A percentile compares a stretch with the other conserved stretches of the same genome.
These are phyloP conservation scores for Uria lomvia DNA, from an alignment of 2,113 vertebrate species.

Conservation along the genomic window DNA sequence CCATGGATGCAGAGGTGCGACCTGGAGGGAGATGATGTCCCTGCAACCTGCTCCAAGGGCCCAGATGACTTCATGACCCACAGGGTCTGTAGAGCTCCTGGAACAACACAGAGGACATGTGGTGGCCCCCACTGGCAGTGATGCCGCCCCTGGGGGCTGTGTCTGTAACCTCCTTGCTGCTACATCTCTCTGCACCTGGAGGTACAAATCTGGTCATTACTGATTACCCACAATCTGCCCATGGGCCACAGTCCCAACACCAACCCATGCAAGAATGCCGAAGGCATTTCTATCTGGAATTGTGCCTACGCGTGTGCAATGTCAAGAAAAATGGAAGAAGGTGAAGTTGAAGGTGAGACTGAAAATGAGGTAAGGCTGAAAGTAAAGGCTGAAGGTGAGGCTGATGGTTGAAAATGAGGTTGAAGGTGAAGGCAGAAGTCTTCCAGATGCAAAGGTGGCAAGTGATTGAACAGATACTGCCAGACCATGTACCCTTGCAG, in stretches of 20 bases:
- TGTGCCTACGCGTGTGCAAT: background rate
- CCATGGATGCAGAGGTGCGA: conserved; percentile 96
- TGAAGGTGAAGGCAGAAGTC: background rate
- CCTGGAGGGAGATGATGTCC: conserved; percentile 98
- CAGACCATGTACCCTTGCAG: background rate
- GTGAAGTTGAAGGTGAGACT: background rate
- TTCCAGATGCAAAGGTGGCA: background rate
- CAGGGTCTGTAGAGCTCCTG: conserved; percentile 95
- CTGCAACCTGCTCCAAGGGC: conserved; percentile 96
- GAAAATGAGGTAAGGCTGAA: background rate
- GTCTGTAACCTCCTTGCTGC: background rate
- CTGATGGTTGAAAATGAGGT: background rate
- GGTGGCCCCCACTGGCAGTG: background rate
- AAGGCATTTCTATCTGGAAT: background rate
- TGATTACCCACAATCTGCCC: background rate
- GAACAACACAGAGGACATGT: background rate
- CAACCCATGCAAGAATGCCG: background rate
- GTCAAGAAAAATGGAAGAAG: background rate
- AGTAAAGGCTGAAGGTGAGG: background rate
- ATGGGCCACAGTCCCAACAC: background rate
- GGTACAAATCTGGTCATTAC: background rate
- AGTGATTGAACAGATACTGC: background rate
- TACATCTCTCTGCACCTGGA: background rate
- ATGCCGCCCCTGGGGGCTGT: accelerated
- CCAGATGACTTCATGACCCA: conserved; percentile 98